Evolutionary conservation across 2,888 invertebrate genomes (phyloP).

Genomic region (Ceratothoa steindachneri): DNA sequence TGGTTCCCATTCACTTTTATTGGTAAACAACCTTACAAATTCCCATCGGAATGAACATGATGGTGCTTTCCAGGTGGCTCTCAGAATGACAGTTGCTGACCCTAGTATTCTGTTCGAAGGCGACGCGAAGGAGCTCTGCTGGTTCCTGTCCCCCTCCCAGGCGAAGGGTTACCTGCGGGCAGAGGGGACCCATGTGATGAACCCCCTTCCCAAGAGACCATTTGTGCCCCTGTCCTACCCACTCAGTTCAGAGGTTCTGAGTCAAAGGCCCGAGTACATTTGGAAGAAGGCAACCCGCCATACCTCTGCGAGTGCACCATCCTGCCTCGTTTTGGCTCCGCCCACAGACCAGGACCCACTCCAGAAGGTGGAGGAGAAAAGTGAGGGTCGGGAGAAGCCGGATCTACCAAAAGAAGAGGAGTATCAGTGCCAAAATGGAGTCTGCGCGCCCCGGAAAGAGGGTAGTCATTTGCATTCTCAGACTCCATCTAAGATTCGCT

Average conservation of each 20-base stretch:
- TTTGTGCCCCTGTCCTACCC: conserved; percentile 32
- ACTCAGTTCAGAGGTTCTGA: conserved; percentile 1
- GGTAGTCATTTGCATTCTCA: too few species aligned
- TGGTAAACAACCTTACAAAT: too few species aligned
- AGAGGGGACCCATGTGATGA: not conserved
- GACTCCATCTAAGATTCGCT: conserved; percentile 52
- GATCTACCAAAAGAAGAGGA: not conserved
- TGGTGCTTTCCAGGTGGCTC: conserved; percentile 58
- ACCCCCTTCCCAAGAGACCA: not conserved
- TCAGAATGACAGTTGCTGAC: conserved; percentile 69
- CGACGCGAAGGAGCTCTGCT: conserved; percentile 67
- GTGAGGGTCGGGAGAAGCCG: not conserved
- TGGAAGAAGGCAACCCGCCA: conserved; percentile 22
- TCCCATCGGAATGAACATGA: not conserved
- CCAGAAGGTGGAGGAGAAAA: not conserved
- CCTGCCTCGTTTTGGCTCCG: too few species aligned
- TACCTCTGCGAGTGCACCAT: not conserved
- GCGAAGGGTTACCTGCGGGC: conserved; percentile 65
- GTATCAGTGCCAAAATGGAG: not conserved
- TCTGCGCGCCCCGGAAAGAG: too few species aligned
- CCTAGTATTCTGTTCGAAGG: conserved; percentile 68
- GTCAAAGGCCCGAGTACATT: conserved; percentile 22
- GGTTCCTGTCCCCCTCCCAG: conserved; percentile 87
- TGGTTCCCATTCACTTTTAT: too few species aligned
- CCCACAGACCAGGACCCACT: not conserved